Conservation (phyloP, 2,797 vertebrate species). For the Uromys caudimaculatus region DNA sequence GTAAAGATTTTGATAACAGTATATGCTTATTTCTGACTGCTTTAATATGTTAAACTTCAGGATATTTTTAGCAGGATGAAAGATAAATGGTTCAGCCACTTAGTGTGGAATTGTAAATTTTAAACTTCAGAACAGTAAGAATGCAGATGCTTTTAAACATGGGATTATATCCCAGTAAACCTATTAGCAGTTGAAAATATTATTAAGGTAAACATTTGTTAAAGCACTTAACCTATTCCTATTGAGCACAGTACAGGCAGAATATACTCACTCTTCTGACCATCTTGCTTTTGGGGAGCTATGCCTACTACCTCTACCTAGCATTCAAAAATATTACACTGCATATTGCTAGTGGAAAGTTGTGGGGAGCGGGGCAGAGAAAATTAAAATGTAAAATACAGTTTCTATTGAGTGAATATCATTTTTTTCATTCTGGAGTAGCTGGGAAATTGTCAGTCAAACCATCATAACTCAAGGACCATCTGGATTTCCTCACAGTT, state of each 20-base stretch:
- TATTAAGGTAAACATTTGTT: background rate
- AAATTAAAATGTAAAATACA: background rate
- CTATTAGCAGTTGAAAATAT: background rate
- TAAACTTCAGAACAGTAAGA: constrained; percentile 2
- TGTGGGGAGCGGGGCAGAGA: background rate
- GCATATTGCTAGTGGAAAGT: background rate
- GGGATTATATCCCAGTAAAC: background rate
- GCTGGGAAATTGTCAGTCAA: background rate
- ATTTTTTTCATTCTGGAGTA: background rate
- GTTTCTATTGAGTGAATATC: background rate
- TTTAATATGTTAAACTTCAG: constrained; percentile 49
- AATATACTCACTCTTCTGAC: background rate
- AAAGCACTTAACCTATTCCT: background rate
- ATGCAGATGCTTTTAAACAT: background rate
- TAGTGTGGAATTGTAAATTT: constrained; percentile 23
- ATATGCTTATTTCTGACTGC: constrained; percentile 31
- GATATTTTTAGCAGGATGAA: constrained; percentile 42
- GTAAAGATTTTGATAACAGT: constrained; percentile 52
- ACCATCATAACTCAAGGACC: background rate
- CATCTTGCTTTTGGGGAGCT: background rate
- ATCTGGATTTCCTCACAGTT: background rate
- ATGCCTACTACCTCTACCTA: background rate
- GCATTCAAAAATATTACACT: background rate
- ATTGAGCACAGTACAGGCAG: background rate
- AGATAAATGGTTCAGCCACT: background rate